phyloP scores from a whole-genome alignment of 2,888 invertebrate genomes.

The Idaea straminata region DNA sequence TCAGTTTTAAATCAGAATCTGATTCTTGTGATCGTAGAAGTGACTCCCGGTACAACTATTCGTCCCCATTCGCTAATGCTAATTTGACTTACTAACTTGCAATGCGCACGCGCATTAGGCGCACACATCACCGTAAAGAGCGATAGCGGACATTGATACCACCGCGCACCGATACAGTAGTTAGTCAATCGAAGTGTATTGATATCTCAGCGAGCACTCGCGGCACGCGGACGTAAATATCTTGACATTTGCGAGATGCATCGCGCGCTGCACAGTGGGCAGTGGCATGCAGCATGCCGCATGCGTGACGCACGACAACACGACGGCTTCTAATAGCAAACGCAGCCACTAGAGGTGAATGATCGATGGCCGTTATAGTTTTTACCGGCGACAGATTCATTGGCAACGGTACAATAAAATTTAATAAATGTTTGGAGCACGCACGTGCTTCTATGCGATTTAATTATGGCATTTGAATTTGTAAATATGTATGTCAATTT shows the following conservation, averaged over 20 bases:
- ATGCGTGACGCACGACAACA: slow-evolving; percentile 28
- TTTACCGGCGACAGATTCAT: slow-evolving; percentile 15
- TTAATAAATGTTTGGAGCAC: neutral
- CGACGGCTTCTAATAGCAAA: slow-evolving; percentile 33
- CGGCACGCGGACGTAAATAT: slow-evolving; percentile 60
- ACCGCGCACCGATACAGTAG: slow-evolving; percentile 37
- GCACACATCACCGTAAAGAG: slow-evolving; percentile 31
- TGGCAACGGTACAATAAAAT: slow-evolving; percentile 3
- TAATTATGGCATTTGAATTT: neutral
- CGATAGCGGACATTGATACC: slow-evolving; percentile 47
- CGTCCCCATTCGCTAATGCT: neutral
- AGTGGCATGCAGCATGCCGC: slow-evolving; percentile 26
- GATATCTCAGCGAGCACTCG: slow-evolving; percentile 41
- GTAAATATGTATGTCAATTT: neutral
- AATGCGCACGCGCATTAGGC: slow-evolving; percentile 3
- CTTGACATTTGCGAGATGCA: slow-evolving; percentile 63
- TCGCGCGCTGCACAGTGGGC: slow-evolving; percentile 18
- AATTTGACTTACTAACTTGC: neutral
- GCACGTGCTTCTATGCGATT: slow-evolving; percentile 1
- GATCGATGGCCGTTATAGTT: slow-evolving; percentile 51
- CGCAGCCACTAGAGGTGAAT: slow-evolving; percentile 53
- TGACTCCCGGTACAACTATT: neutral
- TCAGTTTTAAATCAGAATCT: neutral
- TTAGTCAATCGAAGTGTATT: slow-evolving; percentile 53
- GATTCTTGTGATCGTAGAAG: neutral